Evolutionary conservation across 2,888 invertebrate genomes (phyloP).

Genomic region (Scaptodrosophila latifasciaeformis): DNA sequence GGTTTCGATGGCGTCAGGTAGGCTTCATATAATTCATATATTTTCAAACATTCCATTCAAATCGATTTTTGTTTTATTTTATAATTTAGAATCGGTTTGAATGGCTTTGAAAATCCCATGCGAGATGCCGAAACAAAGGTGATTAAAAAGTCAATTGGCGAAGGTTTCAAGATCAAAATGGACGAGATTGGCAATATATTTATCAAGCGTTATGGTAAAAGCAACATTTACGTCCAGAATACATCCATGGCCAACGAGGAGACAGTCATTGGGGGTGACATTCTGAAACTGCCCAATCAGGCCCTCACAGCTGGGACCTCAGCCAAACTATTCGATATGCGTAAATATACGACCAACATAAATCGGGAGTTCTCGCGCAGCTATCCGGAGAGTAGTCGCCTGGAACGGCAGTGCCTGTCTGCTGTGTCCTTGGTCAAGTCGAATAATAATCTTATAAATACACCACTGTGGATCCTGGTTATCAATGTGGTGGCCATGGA

Average conservation of each 20-base stretch:
- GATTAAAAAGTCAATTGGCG: conserved; percentile 92
- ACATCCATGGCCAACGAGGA: conserved; percentile 76
- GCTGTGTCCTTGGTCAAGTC: conserved; percentile 84
- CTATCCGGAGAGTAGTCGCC: conserved; percentile 81
- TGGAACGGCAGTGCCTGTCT: conserved; percentile 83
- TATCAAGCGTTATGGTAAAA: conserved; percentile 81
- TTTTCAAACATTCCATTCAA: not conserved
- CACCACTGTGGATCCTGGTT: conserved; percentile 87
- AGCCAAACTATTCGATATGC: conserved; percentile 84
- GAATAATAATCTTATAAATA: conserved; percentile 81
- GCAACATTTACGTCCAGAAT: conserved; percentile 80
- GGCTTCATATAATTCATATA: conserved; percentile 49
- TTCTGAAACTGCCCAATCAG: conserved; percentile 80
- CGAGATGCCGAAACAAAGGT: conserved; percentile 94
- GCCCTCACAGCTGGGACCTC: conserved; percentile 79
- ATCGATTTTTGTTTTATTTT: not conserved
- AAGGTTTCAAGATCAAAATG: conserved; percentile 85
- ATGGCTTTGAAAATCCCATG: conserved; percentile 96
- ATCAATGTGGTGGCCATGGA: conserved; percentile 87
- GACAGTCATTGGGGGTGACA: conserved; percentile 82
- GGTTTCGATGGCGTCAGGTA: conserved; percentile 97
- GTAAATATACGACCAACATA: conserved; percentile 82
- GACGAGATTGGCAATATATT: conserved; percentile 84
- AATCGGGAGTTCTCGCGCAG: conserved; percentile 81
- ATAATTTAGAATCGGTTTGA: conserved; percentile 89